A percentile compares a stretch with the other conserved stretches of the same genome.
These are phyloP conservation scores for Lochmaea capreae DNA, from an alignment of 2,888 invertebrate genomes.

Conservation along the genomic window DNA sequence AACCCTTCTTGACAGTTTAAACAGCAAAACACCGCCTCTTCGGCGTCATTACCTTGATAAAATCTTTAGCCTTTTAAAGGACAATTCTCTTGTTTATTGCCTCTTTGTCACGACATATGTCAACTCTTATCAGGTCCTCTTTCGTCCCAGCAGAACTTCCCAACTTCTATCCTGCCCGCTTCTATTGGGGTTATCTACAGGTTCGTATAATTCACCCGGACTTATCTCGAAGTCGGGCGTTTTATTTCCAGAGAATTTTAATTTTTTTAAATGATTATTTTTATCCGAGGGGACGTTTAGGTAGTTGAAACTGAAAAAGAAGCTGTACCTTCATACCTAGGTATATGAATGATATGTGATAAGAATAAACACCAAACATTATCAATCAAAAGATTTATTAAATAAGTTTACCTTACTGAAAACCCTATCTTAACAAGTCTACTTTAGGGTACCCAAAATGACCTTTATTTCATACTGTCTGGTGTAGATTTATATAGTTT, in stretches of 20 bases:
- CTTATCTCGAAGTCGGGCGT: constrained; percentile 21
- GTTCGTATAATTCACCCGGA: constrained; percentile 25
- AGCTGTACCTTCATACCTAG: neutral
- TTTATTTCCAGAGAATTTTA: constrained; percentile 28
- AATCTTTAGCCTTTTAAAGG: constrained; percentile 44
- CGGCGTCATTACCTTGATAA: constrained; percentile 41
- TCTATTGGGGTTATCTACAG: constrained; percentile 32
- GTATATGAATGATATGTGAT: neutral
- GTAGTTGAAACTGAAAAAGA: neutral
- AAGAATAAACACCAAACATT: neutral
- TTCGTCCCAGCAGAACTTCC: constrained; percentile 16
- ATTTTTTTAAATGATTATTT: neutral
- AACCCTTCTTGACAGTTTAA: constrained; percentile 15
- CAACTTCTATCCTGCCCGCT: constrained; percentile 10
- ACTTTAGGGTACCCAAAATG: too few species aligned
- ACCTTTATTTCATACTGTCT: too few species aligned
- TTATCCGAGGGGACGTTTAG: neutral
- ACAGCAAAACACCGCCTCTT: constrained; percentile 26
- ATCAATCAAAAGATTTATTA: too few species aligned
- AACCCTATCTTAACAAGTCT: too few species aligned
- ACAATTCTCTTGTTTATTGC: constrained; percentile 45
- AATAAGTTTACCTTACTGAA: too few species aligned
- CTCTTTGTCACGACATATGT: constrained; percentile 46
- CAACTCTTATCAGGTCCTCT: constrained; percentile 43
- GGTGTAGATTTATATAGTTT: too few species aligned